phyloP scores from a whole-genome alignment of 1,140 invertebrate genomes.

The Geopemphigus sp. region DNA sequence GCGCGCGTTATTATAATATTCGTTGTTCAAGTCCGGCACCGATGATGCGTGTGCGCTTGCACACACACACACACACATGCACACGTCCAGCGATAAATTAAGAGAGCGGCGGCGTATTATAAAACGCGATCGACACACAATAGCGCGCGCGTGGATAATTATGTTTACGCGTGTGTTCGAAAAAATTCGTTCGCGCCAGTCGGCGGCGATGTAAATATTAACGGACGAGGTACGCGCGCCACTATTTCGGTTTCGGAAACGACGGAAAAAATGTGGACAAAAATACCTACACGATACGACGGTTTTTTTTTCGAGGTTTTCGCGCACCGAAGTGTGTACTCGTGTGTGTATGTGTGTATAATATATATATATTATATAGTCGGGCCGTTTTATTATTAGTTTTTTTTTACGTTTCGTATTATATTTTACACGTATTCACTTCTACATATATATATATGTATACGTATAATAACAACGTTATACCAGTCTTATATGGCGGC shows the following conservation, averaged over 20 bases:
- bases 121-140: not conserved
- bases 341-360: too few species aligned
- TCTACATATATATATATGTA: too few species aligned
- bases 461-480: conserved; percentile 18
- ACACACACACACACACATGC: too few species aligned
- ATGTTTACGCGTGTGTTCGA: too few species aligned
- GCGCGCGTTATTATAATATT: conserved; percentile 56
- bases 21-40: too few species aligned
- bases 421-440: not conserved
- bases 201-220: too few species aligned
- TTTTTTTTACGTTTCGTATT: not conserved
- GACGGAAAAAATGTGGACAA: not conserved
- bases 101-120: too few species aligned
- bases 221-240: too few species aligned
- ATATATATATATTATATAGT: not conserved
- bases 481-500: not conserved
- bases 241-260: not conserved
- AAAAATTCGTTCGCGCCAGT: too few species aligned
- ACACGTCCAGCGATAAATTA: not conserved
- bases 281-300: not conserved
- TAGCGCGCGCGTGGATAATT: too few species aligned
- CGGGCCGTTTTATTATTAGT: conserved; percentile 24
- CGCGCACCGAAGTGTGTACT: too few species aligned
- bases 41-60: too few species aligned
- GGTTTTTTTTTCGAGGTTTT: conserved; percentile 18